Conservation (phyloP, 2,888 invertebrate genomes). For the Xanthostigma xanthostigma region DNA sequence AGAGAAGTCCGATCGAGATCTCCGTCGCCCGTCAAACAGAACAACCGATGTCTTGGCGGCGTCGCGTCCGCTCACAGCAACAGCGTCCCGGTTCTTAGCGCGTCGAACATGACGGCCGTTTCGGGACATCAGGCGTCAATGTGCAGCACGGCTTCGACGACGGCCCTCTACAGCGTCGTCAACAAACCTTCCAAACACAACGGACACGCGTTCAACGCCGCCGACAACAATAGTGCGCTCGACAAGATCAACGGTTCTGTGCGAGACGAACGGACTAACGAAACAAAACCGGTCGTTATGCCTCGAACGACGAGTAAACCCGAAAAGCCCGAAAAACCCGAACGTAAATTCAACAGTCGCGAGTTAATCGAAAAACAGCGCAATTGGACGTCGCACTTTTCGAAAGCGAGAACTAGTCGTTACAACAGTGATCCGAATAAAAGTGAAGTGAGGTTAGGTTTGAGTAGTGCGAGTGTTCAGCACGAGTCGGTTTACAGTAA, state of each 20-base stretch:
- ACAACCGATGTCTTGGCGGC: constrained; percentile 9
- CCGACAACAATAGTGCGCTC: too few species aligned
- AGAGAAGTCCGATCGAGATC: constrained; percentile 21
- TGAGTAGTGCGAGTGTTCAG: constrained; percentile 22
- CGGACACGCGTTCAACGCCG: constrained; percentile 1
- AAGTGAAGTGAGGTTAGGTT: constrained; percentile 34
- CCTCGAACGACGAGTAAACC: constrained; percentile 21
- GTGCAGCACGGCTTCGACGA: not conserved
- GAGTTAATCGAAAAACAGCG: constrained; percentile 81
- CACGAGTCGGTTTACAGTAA: not conserved
- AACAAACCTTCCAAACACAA: not conserved
- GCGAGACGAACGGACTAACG: not conserved
- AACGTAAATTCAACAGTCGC: constrained; percentile 65
- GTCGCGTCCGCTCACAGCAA: constrained; percentile 23
- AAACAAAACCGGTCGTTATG: not conserved
- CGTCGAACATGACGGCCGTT: constrained; percentile 5
- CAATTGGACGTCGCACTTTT: constrained; percentile 86
- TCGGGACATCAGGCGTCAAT: not conserved
- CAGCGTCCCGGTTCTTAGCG: constrained; percentile 34
- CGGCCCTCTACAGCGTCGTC: not conserved
- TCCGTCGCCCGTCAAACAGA: constrained; percentile 28
- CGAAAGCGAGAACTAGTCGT: constrained; percentile 52
- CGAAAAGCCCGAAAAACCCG: constrained; percentile 69
- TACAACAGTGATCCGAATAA: constrained; percentile 49
- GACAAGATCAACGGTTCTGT: constrained; percentile 7